phyloP scores from a whole-genome alignment of 30 jellyfish, hydroid and myxozoan genomes.

The Hydractinia echinata region DNA sequence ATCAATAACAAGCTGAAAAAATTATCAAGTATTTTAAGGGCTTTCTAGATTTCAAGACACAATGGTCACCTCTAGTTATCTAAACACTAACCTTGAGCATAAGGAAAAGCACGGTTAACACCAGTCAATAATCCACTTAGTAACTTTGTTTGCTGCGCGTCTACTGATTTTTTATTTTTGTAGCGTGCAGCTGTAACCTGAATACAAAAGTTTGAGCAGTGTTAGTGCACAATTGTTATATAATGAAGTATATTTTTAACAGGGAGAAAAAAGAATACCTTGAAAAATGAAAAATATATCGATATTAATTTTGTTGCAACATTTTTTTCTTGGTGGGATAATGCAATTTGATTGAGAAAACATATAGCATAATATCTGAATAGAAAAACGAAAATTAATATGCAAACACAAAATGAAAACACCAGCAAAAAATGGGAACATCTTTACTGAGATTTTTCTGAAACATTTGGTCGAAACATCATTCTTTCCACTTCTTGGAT shows the following conservation, averaged over 20 bases:
- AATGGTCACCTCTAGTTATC: too few relatives aligned
- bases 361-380: constrained; percentile 92
- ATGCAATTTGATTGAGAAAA: constrained; percentile 76
- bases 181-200: neutral
- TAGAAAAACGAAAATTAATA: neutral
- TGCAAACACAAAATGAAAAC: neutral
- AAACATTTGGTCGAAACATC: constrained; percentile 69
- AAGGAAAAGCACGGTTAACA: constrained; percentile 95
- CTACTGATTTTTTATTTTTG: neutral
- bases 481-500: constrained; percentile 80
- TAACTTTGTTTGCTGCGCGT: constrained; percentile 56
- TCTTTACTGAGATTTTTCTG: constrained; percentile 90
- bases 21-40: too few relatives aligned
- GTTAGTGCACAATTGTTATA: neutral
- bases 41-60: too few relatives aligned
- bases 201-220: neutral
- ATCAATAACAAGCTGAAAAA: too few relatives aligned
- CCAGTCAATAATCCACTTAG: constrained; percentile 84
- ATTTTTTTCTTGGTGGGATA: constrained; percentile 51
- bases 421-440: neutral
- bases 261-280: constrained; percentile 40
- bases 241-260: too few relatives aligned
- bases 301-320: constrained; percentile 76
- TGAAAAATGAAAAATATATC: constrained; percentile 76
- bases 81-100: constrained; percentile 56